phyloP scores from a whole-genome alignment of 23 tunicate species.

The Ciona savignyi region DNA sequence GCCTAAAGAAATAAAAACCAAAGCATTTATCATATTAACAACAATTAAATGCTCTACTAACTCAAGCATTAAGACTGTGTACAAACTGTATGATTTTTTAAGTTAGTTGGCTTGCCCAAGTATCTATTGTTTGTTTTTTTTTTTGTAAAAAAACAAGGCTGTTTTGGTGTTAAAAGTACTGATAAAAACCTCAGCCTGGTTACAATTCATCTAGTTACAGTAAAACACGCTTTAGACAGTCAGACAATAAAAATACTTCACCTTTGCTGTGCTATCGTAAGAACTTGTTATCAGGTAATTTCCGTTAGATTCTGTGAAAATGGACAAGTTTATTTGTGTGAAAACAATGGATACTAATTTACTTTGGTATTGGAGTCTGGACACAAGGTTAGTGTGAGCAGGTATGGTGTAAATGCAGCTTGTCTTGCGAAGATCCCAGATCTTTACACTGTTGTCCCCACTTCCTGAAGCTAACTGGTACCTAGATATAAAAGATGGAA shows the following conservation, averaged over 20 bases:
- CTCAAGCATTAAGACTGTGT: too few species aligned
- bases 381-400: conserved; percentile 89
- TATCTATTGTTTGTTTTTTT: too few species aligned
- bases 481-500: conserved; percentile 11
- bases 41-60: too few species aligned
- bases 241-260: conserved; percentile 1
- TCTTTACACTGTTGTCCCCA: conserved; percentile 92
- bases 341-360: conserved; percentile 1
- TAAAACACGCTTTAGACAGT: too few species aligned
- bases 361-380: conserved; percentile 88
- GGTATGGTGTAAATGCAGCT: conserved; percentile 95
- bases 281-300: conserved; percentile 86
- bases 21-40: too few species aligned
- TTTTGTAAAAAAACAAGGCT: too few species aligned
- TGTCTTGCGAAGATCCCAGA: conserved; percentile 91
- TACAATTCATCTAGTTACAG: too few species aligned
- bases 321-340: neutral
- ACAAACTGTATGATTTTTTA: too few species aligned
- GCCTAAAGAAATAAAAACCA: too few species aligned
- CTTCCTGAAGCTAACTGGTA: conserved; percentile 95
- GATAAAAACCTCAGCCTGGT: too few species aligned
- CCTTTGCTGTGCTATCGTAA: conserved; percentile 95
- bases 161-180: too few species aligned
- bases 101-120: too few species aligned
- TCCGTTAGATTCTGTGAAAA: conserved; percentile 48